A percentile compares a stretch with the other conserved stretches of the same genome.
Evolutionary conservation across 2,113 vertebrate genomes (phyloP).

Genomic region (pig (Sus scrofa)): T2T-Sscrofa CM000818.6:61874001-61874500

Average conservation of each 20-base stretch:
- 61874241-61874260: background rate
- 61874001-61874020: background rate
- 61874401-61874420: background rate
- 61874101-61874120: background rate
- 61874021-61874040: background rate
- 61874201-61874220: background rate
- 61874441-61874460: too few relatives aligned
- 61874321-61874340: accelerated
- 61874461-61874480: background rate
- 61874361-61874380: background rate
- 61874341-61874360: background rate
- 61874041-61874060: background rate
- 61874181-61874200: background rate
- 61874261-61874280: background rate
- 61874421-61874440: background rate
- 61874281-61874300: accelerated
- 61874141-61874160: accelerated
- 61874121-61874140: background rate
- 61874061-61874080: background rate
- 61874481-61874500: background rate
- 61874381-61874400: background rate
- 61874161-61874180: too few relatives aligned
- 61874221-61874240: accelerated
- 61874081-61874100: background rate
- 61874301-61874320: background rate